Evolutionary conservation across 2,888 invertebrate genomes (phyloP), one percentile per base, ranked within the genome.

Genomic region (Perizoma affinitatum): DNA sequence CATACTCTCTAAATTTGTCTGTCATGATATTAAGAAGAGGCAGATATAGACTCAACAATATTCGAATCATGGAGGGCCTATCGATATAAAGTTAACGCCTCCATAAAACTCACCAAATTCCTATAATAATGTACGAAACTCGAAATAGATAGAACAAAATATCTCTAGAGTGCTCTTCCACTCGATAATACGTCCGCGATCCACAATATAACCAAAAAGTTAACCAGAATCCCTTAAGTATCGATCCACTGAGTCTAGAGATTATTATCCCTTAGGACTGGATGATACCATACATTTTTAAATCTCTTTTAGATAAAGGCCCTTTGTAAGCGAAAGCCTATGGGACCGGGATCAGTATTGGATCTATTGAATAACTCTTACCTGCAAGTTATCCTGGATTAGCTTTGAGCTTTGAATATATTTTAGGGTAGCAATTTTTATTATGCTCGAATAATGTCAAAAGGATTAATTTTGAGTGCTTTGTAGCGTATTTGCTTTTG

Each of bases 231-330:
- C 53, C 54, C 43, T 46, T 52, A 54, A 58, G 59, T 60, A 67
- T 67, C 59, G 53, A 63, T 58, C 58, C 58, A 63, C 58, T 60
- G 75, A 57, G 45, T 65, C 42, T 71, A 69, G 69, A 77, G 69
- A 72, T 76, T 73, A 75, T 54, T 71, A 73, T 71, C 67, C 67
- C 60, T 35, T 6, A 60, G 67, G 67, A 68, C 67, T 66, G 48
- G 61, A 58, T 51, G 68, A 63, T 65, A 50, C 56, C 63, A 70
- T 76, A 66, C 60, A 69, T 72, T 75, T 74, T 75, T 73, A 68
- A 74, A 73, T 68, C 67, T 68, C 69, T 68, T 71, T 76, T 69
- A 72, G 70, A 77, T 76, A 71, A 75, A 73, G 54, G 58, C 62
- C 61, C 63, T 75, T 74, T 71, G 73, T 72, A 70, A 69, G 66